A percentile compares a stretch with the other conserved stretches of the same genome.
These are phyloP conservation scores for Leucopternis melanops DNA, from an alignment of 2,113 vertebrate genomes.

Conservation along the genomic window DNA sequence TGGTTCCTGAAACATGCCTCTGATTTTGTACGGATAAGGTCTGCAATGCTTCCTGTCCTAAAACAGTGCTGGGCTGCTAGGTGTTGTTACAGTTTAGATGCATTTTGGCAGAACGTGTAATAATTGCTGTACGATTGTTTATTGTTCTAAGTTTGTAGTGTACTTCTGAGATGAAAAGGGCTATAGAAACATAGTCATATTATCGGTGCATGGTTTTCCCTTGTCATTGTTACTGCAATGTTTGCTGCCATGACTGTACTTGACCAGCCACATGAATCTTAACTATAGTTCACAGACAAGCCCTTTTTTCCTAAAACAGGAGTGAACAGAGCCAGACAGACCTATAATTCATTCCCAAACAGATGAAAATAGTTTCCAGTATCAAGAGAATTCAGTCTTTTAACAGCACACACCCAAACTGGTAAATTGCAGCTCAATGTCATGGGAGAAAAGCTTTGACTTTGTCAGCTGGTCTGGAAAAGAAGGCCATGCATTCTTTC, in stretches of 20 bases:
- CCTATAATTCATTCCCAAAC: conserved; percentile 53
- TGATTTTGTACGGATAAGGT: conserved; percentile 1
- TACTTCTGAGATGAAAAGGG: conserved; percentile 38
- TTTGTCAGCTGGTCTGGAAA: not conserved
- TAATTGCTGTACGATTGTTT: not conserved
- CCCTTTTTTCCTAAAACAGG: conserved; percentile 17
- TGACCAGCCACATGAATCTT: not conserved
- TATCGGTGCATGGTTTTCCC: not conserved
- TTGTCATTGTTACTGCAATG: not conserved
- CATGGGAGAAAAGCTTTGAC: conserved; percentile 24
- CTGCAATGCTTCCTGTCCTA: not conserved
- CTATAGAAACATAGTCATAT: not conserved
- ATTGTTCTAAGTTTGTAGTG: conserved; percentile 11
- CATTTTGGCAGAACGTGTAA: conserved; percentile 1
- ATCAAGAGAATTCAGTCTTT: conserved; percentile 44
- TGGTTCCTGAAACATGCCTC: not conserved
- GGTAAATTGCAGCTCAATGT: conserved; percentile 11
- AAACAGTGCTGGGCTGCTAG: not conserved
- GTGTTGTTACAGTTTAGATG: not conserved
- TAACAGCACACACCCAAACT: conserved; percentile 50
- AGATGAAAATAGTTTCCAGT: conserved; percentile 55
- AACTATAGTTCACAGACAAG: conserved; percentile 14
- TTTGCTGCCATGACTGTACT: conserved; percentile 7
- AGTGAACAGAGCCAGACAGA: not conserved
- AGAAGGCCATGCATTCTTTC: not conserved